Base-by-base conservation (phyloP, 2,888 invertebrate species). In the Melanostoma mellinum region DNA sequence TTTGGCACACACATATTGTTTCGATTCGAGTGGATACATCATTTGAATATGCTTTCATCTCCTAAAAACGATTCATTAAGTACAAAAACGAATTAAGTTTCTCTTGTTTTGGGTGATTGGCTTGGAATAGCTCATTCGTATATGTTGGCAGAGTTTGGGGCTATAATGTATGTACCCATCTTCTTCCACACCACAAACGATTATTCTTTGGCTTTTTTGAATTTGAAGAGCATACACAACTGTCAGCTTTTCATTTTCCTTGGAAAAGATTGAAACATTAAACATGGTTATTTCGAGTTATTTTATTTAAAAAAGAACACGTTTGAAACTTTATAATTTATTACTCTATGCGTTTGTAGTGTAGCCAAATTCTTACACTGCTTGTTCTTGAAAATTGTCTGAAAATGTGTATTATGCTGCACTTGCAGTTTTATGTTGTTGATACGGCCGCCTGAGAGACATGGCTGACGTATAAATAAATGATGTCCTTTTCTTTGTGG, bases 21-120 rank as follows among this genome's bases (percentile, higher is more conserved):
- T 3, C 8, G 40, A 56, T 20, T 32, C 30, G 9, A 20, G 56
- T 55, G 32, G 35, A 52, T 67, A 52, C 9, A 58, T 38, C 46
- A 60, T 73, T 75, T 73, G 44, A 72, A 78, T 73, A 67, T 6
- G 67, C 58, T 78, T 73, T 60, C 67, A 73, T 78, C 65, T 78
- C 33, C 36, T 48, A 60, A 67, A 63, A 77, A 71, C 61, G 53
- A 63, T 72, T 65, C 55, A 56, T 72, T 67, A 67, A 48, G 52
- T 58, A 67, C 65, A 48, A 67, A 46, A 67, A 60, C 60, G 38
- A 73, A 78, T 78, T 73, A 73, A 46, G 52, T 73, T 73, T 42
- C 46, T 69, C 48, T 53, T 42, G 36, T 46, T 53, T 10, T n/a
- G n/a, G n/a, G n/a, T n/a, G n/a, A n/a, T n/a, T n/a, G 53, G 52